Conservation (phyloP, 2,888 invertebrate species). For the Hypolimnas misippus region DNA sequence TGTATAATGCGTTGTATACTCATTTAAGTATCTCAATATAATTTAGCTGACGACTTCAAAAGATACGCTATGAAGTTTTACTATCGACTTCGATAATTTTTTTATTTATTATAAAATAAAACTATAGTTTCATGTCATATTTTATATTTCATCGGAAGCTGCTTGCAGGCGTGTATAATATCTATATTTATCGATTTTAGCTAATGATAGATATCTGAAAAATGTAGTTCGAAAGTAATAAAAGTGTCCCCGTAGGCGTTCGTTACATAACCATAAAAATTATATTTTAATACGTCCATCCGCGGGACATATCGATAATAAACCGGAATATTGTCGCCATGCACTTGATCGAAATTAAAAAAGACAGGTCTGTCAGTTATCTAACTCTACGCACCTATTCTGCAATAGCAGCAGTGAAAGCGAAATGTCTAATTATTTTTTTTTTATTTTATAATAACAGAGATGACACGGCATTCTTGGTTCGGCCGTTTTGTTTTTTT, state of each 20-base stretch:
- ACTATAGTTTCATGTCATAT: too few species aligned
- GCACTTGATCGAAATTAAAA: conserved; percentile 68
- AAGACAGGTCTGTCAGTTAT: conserved; percentile 67
- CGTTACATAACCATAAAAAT: conserved; percentile 30
- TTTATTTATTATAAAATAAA: too few species aligned
- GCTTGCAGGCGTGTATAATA: too few species aligned
- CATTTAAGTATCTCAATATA: neutral
- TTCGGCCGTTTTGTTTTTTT: conserved; percentile 47
- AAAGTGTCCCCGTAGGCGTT: conserved; percentile 15
- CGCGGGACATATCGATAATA: conserved; percentile 49
- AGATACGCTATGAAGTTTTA: neutral
- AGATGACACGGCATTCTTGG: conserved; percentile 73
- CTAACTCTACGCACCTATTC: conserved; percentile 67
- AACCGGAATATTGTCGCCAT: conserved; percentile 68
- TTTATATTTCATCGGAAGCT: too few species aligned
- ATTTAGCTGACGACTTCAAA: neutral
- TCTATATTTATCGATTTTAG: too few species aligned
- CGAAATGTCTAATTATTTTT: conserved; percentile 77
- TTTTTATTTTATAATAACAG: conserved; percentile 60
- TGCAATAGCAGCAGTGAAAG: conserved; percentile 75
- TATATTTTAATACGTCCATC: conserved; percentile 28
- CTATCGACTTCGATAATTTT: too few species aligned
- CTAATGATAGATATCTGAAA: conserved; percentile 15
- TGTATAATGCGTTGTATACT: neutral
- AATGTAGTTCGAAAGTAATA: conserved; percentile 7